Base-by-base conservation (phyloP, 2,888 invertebrate species). In the Cerceris rybyensis region DNA sequence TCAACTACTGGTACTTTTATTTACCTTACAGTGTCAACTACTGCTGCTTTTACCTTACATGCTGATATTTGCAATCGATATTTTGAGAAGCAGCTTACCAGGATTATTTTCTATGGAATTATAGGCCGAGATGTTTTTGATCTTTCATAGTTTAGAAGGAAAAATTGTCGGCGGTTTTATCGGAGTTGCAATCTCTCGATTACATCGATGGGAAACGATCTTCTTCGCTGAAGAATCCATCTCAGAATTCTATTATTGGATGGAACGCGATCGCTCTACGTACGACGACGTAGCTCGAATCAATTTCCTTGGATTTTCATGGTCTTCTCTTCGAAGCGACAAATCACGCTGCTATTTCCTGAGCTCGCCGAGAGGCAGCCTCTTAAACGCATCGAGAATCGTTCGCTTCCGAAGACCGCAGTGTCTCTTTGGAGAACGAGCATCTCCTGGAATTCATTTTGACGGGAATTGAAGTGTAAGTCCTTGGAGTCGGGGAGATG, bases 261-360 rank as follows among this genome's bases (percentile, higher is more conserved):
- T 61, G 49, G 61, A 46, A 49, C 17, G 46, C 61, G 61, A 61
- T 61, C 61, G 61, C 49, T 8, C 49, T 9, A 16, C 16, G 14
- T 8, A 13, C 42, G 13, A 42, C 16, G 58, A n/a, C 16, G 58
- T 28, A 17, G 7, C n/a, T 17, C 46, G 61, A 61, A 61, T 61
- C 61, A 61, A 61, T 61, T 61, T 61, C 61, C 49, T 41, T 14
- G 61, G 61, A 61, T 61, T 61, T 61, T 49, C 61, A 61, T 61
- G 61, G 61, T 49, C 61, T 61, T 61, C 61, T 17, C 46, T 43
- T 61, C 61, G 46, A 49, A 8, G 17, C 49, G 61, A 43, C 43
- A 41, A 49, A 43, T 61, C 61, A 49, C 58, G 7, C n/a, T 49
- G 61, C 46, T 11, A 61, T 61, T 61, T 61, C 49, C 17, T 49